These are phyloP conservation scores for Zelleria hepariella DNA, from an alignment of 2,888 invertebrate genomes.

Conservation along the genomic window DNA sequence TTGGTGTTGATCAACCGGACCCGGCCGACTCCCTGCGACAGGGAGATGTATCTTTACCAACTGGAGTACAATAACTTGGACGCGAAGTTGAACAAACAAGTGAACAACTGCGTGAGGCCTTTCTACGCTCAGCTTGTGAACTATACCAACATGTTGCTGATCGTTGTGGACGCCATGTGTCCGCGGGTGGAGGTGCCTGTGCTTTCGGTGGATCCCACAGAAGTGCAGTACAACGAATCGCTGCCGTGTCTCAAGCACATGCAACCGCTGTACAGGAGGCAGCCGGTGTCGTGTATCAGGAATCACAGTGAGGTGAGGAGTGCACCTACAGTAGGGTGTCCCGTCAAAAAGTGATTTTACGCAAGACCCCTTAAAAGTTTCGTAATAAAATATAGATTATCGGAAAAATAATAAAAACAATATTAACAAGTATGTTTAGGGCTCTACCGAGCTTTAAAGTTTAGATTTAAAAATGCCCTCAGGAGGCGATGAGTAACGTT, in stretches of 20 bases:
- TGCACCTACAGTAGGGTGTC: too few species aligned
- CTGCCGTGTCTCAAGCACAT: constrained; percentile 72
- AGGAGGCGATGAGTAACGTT: too few species aligned
- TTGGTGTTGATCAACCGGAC: constrained; percentile 81
- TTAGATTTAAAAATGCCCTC: too few species aligned
- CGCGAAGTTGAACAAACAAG: constrained; percentile 60
- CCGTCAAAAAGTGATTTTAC: too few species aligned
- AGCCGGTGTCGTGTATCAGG: constrained; percentile 82
- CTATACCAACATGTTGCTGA: constrained; percentile 82
- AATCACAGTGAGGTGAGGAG: constrained; percentile 80
- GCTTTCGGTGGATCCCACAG: constrained; percentile 53
- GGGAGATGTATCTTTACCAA: constrained; percentile 75
- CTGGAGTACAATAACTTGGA: constrained; percentile 59
- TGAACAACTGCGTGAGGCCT: constrained; percentile 65
- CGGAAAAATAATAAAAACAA: too few species aligned
- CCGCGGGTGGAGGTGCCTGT: constrained; percentile 57
- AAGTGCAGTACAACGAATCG: constrained; percentile 72
- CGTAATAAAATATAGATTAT: too few species aligned
- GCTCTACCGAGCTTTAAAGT: too few species aligned
- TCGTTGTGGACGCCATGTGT: constrained; percentile 81
- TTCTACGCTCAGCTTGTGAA: constrained; percentile 83
- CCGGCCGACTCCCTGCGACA: constrained; percentile 87
- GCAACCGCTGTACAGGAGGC: constrained; percentile 75
- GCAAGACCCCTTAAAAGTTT: too few species aligned
- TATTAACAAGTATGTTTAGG: too few species aligned